Conservation (phyloP, 2,888 invertebrate species). For the Trichacis sp. region DNA sequence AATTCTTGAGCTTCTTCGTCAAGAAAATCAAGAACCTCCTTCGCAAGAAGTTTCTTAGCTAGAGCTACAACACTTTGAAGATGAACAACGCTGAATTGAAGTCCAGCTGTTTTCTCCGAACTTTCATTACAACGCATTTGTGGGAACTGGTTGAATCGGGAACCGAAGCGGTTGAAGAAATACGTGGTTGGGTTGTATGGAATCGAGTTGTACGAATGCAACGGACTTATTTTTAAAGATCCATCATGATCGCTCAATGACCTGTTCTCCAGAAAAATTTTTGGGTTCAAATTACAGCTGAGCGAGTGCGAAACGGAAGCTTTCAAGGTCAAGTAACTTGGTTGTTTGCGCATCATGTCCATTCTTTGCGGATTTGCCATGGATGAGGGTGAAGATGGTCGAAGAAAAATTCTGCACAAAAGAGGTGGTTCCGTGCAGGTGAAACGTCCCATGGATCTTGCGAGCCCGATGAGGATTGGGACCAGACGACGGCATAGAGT, state of each 20-base stretch:
- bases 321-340: conserved; percentile 81
- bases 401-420: conserved; percentile 86
- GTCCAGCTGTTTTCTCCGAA: conserved; percentile 75
- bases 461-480: conserved; percentile 88
- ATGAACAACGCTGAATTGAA: conserved; percentile 82
- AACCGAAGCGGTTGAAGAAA: conserved; percentile 92
- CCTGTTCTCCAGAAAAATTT: conserved; percentile 67
- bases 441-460: conserved; percentile 92
- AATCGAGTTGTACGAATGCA: conserved; percentile 75
- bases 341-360: conserved; percentile 73
- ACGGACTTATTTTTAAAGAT: conserved; percentile 64
- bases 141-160: conserved; percentile 91
- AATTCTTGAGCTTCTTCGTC: conserved; percentile 89
- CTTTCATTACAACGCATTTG: conserved; percentile 83
- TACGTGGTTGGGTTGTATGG: conserved; percentile 86
- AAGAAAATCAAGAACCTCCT: conserved; percentile 83
- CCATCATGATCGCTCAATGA: conserved; percentile 54
- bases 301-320: conserved; percentile 93
- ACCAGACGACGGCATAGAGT: conserved; percentile 87
- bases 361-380: conserved; percentile 56
- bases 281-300: conserved; percentile 83
- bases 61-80: conserved; percentile 83
- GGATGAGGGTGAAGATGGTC: conserved; percentile 76
- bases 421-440: conserved; percentile 83
- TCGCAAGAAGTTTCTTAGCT: conserved; percentile 87